Base-by-base conservation (phyloP, 2,113 vertebrate species). In the Damaliscus lunatus region DNA sequence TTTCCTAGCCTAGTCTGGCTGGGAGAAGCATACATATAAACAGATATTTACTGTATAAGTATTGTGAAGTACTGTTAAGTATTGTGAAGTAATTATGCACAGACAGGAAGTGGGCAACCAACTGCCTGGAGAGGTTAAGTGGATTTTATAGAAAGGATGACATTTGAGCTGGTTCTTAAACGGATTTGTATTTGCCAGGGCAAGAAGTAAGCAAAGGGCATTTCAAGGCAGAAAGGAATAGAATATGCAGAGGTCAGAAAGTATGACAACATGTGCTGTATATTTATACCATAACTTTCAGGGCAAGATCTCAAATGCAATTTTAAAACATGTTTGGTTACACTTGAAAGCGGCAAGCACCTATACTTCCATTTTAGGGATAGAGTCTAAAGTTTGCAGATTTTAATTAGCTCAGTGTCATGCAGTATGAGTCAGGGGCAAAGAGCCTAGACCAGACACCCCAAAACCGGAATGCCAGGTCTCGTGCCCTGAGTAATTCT, bases 401-500 rank as follows among this genome's bases (percentile, higher is more conserved):
- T 89, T 92, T 96, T 91, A 93, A 88, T 74, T 98, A 93, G 62
- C 21, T 94, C 46, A 43, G 5, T 89, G 50, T 96, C 95, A 92
- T 53, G 55, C 67, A 93, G 60, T 84, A 55, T 97, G 92, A 98
- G 87, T 98, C 97, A 98, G 77, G 74, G 15, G 15, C 80, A 87
- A 59, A 82, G 60, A 97, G 29, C 78, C 25, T 59, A 78, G 92
- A 91, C 82, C 64, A 82, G 67, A n/a, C 23, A 1, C 86, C 46
- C 50, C 27, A 93, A 97, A 93, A 97, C 86, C 82, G 43, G 78
- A 97, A 89, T 95, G 80, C 85, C 77, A 71, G n/a, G 71, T 97
- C 97, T 96, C 11, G 3, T 96, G 96, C 40, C 55, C 92, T 92
- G 64, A 96, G 95, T 94, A 96, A 95, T 90, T 97, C 85, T 96